Evolutionary conservation across 2,113 vertebrate genomes (phyloP), one percentile per base, ranked within the genome.

Genomic region (Tautogolabrus adspersus): DNA sequence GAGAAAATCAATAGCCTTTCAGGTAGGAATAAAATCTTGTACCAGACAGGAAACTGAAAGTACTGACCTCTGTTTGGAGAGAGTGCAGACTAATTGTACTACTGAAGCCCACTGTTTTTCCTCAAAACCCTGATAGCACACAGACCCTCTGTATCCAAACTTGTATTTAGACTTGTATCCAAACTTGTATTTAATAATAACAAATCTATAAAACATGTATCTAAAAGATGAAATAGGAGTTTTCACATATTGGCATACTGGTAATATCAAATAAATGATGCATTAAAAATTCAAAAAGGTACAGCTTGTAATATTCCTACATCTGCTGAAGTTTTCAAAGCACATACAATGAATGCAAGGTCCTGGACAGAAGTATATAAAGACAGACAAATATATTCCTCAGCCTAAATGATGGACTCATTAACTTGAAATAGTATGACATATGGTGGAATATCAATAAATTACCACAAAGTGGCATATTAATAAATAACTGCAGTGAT

Each of bases 1-100:
- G 15, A 26, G 44, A 57, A 67, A 81, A 82, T 70, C 72, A 73
- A 77, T 66, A 66, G 1, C 2, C 16, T n/a, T 46, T 67, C 23
- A 47, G 49, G 58, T n/a, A 47, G n/a, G 44, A 40, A 75, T 58
- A 34, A 59, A 62, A 66, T 34, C 15, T 18, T 5, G 5, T 49
- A 37, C n/a, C 26, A 80, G 18, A 46, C 15, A 49, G n/a, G 3
- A 62, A 79, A 65, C 38, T 8, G 11, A 0, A 23, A 63, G 44
- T 18, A 34, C 61, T 42, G 62, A 46, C 61, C 51, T 84, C 65
- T 26, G 40, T 47, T 64, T 68, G 57, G 40, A 64, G 18, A 9
- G 19, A 40, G 70, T 23, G 46, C 2, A 16, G n/a, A 18, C 5
- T 34, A 34, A 67, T 47, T 61, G 40, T 52, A 49, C 47, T 16